These are phyloP conservation scores for Lasioglossum baleicum DNA, from an alignment of 1,140 invertebrate genomes.

Conservation along the genomic window DNA sequence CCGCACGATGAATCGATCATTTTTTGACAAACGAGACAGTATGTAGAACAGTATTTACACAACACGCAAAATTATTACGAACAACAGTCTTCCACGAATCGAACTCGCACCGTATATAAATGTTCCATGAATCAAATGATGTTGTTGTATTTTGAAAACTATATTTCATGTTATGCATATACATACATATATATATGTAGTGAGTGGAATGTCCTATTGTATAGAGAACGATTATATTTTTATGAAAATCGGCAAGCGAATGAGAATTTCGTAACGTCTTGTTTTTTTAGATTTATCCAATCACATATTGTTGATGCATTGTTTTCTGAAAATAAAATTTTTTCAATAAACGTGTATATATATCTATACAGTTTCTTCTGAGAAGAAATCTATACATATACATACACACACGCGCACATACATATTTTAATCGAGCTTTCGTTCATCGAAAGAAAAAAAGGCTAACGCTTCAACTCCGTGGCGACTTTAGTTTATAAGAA, in stretches of 20 bases:
- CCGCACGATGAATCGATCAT: conserved; percentile 5
- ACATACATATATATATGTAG: conserved; percentile 34
- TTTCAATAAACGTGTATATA: background rate
- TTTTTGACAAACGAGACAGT: background rate
- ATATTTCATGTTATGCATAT: conserved; percentile 45
- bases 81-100: conserved; percentile 34
- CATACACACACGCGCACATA: too few relatives aligned
- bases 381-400: too few relatives aligned
- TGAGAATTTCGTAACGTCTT: conserved; percentile 18
- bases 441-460: too few relatives aligned
- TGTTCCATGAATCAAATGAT: background rate
- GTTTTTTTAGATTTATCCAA: conserved; percentile 13
- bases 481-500: conserved; percentile 26
- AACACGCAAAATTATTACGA: conserved; percentile 19
- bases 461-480: background rate
- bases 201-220: conserved; percentile 43
- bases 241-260: conserved; percentile 32
- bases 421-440: too few relatives aligned
- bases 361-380: background rate
- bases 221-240: conserved; percentile 56
- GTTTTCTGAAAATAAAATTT: conserved; percentile 27
- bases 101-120: conserved; percentile 4
- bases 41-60: conserved; percentile 30
- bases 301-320: conserved; percentile 9
- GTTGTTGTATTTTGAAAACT: conserved; percentile 42